Base-by-base conservation (phyloP, 2,888 invertebrate genomes). In the Endotricha flammealis region DNA sequence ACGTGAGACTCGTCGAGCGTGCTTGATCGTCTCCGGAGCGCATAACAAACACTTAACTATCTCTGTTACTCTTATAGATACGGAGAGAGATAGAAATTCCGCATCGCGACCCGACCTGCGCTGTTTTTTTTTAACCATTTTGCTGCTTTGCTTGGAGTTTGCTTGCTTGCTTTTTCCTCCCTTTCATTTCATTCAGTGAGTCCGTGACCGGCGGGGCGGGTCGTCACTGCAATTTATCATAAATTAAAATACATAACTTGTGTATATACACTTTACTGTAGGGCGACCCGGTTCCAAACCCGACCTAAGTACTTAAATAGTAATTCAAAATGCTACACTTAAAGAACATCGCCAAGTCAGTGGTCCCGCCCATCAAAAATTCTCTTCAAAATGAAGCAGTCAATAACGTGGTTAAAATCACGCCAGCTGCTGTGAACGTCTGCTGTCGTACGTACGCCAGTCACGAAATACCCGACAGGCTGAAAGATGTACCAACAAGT, bases 391-490 rank as follows among this genome's bases (percentile, higher is more conserved):
- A 83, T 65, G 91, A 92, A 48, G 80, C 71, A 71, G 76, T 89
- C 60, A 88, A 88, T 52, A 88, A 87, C 49, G 72, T 91, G 53
- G 85, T 91, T 34, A 90, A 89, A 74, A 80, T 90, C 39, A 71
- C 91, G 59, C 90, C 92, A 44, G 89, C 91, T 39, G 89, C 89
- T 41, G 77, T 89, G 41, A 86, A 81, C 61, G 69, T 82, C 49
- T 83, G 80, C 70, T 82, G 74, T 69, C 83, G 89, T 45, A 76
- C 77, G 36, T 89, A 88, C 61, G 88, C 88, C 42, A 88, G 74
- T 70, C 93, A 94, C 79, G 91, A 93, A 67, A 95, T 96, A 58
- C 96, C 96, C 30, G 95, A 95, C 25, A 91, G 93, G 65, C 90
- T 96, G 9, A 92, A 92, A 67, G 91, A 93, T 62, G 91, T 96